Conservation (phyloP, 2,888 invertebrate genomes). For the Elegia similella region DNA sequence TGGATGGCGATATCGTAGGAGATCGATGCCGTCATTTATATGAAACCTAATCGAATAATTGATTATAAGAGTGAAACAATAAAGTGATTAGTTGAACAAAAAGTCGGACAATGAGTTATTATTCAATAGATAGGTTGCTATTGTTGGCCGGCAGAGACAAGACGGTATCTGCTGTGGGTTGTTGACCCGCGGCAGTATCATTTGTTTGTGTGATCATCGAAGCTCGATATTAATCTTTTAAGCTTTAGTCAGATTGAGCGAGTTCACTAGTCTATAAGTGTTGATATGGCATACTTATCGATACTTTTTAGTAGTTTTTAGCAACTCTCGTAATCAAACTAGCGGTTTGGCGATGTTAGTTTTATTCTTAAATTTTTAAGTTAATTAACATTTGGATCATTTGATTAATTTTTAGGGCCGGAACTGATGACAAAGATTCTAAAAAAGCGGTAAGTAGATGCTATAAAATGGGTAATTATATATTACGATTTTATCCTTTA, state of each 20-base stretch:
- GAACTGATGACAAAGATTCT: too few relatives aligned
- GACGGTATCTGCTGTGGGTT: constrained; percentile 61
- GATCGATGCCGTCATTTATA: constrained; percentile 66
- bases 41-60: constrained; percentile 79
- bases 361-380: too few relatives aligned
- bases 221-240: constrained; percentile 66
- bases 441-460: too few relatives aligned
- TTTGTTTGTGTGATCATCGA: constrained; percentile 75
- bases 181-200: constrained; percentile 65
- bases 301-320: too few relatives aligned
- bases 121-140: constrained; percentile 70
- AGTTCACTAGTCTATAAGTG: not conserved
- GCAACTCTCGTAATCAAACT: too few relatives aligned
- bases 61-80: constrained; percentile 79
- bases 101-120: constrained; percentile 80
- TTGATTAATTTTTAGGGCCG: too few relatives aligned
- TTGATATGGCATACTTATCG: too few relatives aligned
- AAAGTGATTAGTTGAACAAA: constrained; percentile 80
- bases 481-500: too few relatives aligned
- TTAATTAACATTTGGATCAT: too few relatives aligned
- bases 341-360: too few relatives aligned
- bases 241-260: not conserved
- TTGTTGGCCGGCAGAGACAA: constrained; percentile 59
- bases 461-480: too few relatives aligned
- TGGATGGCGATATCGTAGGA: constrained; percentile 65